phyloP scores from a whole-genome alignment of 1,140 invertebrate species.

The Saccostrea cuccullata region DNA sequence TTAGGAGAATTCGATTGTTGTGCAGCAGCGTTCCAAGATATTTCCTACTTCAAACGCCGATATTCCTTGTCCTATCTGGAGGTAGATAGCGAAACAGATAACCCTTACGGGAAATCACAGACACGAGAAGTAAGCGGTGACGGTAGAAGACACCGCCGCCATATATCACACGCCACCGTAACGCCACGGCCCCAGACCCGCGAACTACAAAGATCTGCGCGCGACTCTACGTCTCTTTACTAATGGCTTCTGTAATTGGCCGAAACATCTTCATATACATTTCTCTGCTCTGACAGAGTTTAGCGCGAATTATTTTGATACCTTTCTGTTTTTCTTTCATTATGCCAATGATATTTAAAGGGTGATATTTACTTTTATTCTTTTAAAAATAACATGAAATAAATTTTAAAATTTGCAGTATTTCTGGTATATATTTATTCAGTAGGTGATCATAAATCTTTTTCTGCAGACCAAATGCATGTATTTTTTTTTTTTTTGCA shows the following conservation, averaged over 20 bases:
- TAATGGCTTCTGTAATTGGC: slow-evolving; percentile 33
- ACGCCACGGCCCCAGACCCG: slow-evolving; percentile 28
- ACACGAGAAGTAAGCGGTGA: slow-evolving; percentile 19
- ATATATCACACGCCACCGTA: slow-evolving; percentile 18
- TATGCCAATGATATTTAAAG: not conserved
- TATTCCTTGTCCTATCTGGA: slow-evolving; percentile 7
- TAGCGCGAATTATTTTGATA: slow-evolving; percentile 1
- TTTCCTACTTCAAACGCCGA: not conserved
- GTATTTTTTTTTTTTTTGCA: too few relatives aligned
- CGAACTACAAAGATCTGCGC: slow-evolving; percentile 3
- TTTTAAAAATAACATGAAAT: too few relatives aligned
- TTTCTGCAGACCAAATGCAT: too few relatives aligned
- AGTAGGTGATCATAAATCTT: too few relatives aligned
- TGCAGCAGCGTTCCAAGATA: slow-evolving; percentile 19
- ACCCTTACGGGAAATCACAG: slow-evolving; percentile 13
- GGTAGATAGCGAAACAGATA: slow-evolving; percentile 18
- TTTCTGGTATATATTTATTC: too few relatives aligned
- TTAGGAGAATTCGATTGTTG: slow-evolving; percentile 14
- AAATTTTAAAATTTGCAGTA: too few relatives aligned
- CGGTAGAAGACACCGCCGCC: not conserved
- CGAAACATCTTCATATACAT: slow-evolving; percentile 32
- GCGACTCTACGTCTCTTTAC: not conserved
- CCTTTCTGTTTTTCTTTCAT: slow-evolving; percentile 6
- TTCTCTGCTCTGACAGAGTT: not conserved
- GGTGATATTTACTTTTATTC: too few relatives aligned